These are phyloP conservation scores for Harpegnathos saltator DNA, from an alignment of 1,140 invertebrate genomes.

Conservation along the genomic window DNA sequence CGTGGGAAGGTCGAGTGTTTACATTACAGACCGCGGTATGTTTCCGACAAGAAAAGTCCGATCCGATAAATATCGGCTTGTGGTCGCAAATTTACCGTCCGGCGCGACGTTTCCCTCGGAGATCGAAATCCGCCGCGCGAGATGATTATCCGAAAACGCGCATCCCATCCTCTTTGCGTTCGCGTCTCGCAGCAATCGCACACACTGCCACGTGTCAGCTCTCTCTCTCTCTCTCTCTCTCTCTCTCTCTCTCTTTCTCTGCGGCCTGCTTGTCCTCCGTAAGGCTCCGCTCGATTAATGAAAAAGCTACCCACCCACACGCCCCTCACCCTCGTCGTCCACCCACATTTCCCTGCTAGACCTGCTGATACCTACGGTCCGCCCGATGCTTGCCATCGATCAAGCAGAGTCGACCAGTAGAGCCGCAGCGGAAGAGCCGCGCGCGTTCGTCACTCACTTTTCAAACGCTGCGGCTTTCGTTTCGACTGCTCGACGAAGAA, in stretches of 20 bases:
- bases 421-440: slow-evolving; percentile 34
- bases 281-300: slow-evolving; percentile 63
- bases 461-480: slow-evolving; percentile 37
- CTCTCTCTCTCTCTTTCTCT: too few species aligned
- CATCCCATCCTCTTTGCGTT: neutral
- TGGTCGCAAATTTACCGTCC: neutral
- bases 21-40: slow-evolving; percentile 37
- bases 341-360: slow-evolving; percentile 75
- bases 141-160: neutral
- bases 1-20: slow-evolving; percentile 20
- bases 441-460: slow-evolving; percentile 41
- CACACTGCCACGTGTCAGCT: slow-evolving; percentile 36
- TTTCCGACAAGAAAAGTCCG: slow-evolving; percentile 43
- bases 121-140: neutral
- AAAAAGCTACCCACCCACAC: slow-evolving; percentile 78
- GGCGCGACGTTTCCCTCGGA: neutral
- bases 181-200: slow-evolving; percentile 8
- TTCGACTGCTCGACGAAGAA: slow-evolving; percentile 24
- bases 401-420: slow-evolving; percentile 57
- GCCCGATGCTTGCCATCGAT: slow-evolving; percentile 65
- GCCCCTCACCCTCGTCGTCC: slow-evolving; percentile 76
- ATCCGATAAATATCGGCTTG: slow-evolving; percentile 27
- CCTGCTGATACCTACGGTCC: slow-evolving; percentile 39
- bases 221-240: too few species aligned
- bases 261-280: slow-evolving; percentile 29